Conservation (phyloP, 2,797 vertebrate genomes). For the Bradypodion ventrale region DNA sequence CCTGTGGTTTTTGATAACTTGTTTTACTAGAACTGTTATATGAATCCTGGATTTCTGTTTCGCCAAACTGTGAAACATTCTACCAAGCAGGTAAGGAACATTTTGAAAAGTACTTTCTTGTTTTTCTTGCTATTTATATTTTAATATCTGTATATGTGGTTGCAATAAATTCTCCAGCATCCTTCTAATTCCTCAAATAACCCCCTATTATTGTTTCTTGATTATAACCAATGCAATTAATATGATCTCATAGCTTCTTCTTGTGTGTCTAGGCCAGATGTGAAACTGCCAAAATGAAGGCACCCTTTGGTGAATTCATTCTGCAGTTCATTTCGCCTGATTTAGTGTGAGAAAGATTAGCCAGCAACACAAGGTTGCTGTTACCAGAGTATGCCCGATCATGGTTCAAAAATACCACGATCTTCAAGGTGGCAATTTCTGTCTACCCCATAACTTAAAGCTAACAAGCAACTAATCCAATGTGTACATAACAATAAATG, state of each 20-base stretch:
- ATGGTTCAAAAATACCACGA: too few relatives aligned
- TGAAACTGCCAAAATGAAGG: too few relatives aligned
- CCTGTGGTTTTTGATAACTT: constrained; percentile 25
- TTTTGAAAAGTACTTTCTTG: background rate
- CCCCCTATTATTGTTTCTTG: background rate
- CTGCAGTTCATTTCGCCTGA: too few relatives aligned
- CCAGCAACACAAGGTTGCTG: too few relatives aligned
- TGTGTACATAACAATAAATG: background rate
- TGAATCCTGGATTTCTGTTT: background rate
- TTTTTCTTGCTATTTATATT: background rate
- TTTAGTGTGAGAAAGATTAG: too few relatives aligned
- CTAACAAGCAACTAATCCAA: background rate
- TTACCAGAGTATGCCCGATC: too few relatives aligned
- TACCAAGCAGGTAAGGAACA: constrained; percentile 52
- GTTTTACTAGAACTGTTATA: background rate
- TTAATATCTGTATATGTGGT: background rate
- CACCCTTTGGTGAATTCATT: too few relatives aligned
- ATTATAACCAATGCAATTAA: constrained; percentile 6
- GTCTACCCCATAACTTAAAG: too few relatives aligned
- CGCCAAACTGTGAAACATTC: constrained; percentile 10
- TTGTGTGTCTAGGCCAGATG: too few relatives aligned
- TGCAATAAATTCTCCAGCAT: background rate
- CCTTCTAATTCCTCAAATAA: background rate
- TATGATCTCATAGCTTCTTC: background rate
- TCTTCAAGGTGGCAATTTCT: too few relatives aligned